Evolutionary conservation across 2,797 vertebrate species (phyloP), one percentile per base, ranked within the genome.

Genomic region (Momotus momota): DNA sequence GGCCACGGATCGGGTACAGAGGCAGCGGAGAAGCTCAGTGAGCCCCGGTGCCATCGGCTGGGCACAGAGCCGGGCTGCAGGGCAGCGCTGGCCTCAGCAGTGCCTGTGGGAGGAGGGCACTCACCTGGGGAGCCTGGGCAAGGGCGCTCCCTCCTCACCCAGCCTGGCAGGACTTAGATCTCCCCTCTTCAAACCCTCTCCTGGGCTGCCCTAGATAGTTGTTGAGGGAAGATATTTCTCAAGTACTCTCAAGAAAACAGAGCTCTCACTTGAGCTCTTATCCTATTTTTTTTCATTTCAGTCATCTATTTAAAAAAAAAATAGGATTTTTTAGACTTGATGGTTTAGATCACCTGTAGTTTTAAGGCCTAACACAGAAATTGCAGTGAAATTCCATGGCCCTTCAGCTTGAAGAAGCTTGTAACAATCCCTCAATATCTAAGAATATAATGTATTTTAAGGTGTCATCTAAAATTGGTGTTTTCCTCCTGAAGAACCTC

Each of bases 1-100:
- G 13, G 26, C 3, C 20, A 2, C 10, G 3, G 29, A 33, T 46
- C 0, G 0, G 9, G 16, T 19, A 10, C 3, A 2, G 31, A 73
- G 46, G 22, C 14, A 38, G 46, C 2, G 2, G 31, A 54, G 33
- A 25, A 27, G 6, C 9, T 25, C 14, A 9, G 16, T 2, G 27
- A 31, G 33, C 3, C 6, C 12, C 7, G 5, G 43, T 29, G 35
- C 86, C 2, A 5, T 33, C 5, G 4, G 43, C 38, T 51, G 29
- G 29, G 33, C 9, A 9, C 1, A 2, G 18, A 46, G 58, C 40
- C n/a, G 62, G 31, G 19, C 25, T 65, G n/a, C 13, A 17, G 57
- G 35, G 38, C 35, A 27, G 35, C 5, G 6, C 26, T 1, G 19
- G 51, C 49, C 26, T 43, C 48, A 33, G 65, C 60, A 40, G 12